Conservation (phyloP, 2,797 vertebrate species). For the Gymnocypris eckloni region DNA sequence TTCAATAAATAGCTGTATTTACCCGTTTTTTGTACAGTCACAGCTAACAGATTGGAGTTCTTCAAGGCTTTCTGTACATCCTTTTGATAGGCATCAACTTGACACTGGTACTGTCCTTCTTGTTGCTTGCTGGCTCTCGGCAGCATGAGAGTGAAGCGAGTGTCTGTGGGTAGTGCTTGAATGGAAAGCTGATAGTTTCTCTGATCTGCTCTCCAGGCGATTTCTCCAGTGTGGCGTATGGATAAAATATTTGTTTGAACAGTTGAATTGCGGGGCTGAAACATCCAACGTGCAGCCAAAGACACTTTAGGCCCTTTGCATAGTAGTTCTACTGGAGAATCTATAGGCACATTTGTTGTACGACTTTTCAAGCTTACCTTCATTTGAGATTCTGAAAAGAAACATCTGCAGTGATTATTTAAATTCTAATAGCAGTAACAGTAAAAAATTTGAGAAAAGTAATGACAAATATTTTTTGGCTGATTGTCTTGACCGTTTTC, state of each 20-base stretch:
- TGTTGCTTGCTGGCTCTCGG: conserved; percentile 67
- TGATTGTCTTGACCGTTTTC: neutral
- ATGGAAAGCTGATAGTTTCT: conserved; percentile 71
- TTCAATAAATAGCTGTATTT: conserved; percentile 29
- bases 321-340: conserved; percentile 64
- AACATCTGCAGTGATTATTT: neutral
- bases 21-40: conserved; percentile 73
- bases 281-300: conserved; percentile 72
- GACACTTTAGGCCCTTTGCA: conserved; percentile 66
- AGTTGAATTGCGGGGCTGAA: conserved; percentile 38
- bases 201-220: conserved; percentile 70
- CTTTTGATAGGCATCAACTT: conserved; percentile 67
- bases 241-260: conserved; percentile 67
- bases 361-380: conserved; percentile 66
- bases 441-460: neutral
- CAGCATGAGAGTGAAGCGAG: conserved; percentile 64
- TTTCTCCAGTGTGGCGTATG: conserved; percentile 62
- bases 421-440: neutral
- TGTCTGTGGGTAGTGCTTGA: neutral
- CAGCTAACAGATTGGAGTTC: conserved; percentile 65
- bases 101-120: conserved; percentile 69
- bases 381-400: conserved; percentile 66
- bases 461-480: neutral
- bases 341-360: neutral
- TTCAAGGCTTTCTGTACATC: conserved; percentile 61